Base-by-base conservation (phyloP, 1,140 invertebrate genomes). In the Drosophila ogumai region DNA sequence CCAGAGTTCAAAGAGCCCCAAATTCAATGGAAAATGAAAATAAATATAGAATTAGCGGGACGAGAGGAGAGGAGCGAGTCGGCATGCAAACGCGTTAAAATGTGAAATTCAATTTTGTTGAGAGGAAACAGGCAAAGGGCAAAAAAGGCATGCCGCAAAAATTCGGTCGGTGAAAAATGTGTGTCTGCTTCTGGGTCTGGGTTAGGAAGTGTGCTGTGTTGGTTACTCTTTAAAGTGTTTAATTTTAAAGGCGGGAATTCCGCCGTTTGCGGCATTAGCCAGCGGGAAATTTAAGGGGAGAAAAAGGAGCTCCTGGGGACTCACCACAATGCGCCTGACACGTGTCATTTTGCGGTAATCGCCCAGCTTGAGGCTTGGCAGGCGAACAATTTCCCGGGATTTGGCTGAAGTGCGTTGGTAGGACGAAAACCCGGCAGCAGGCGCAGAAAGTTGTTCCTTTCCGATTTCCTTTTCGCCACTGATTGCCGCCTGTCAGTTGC, bases 271-370 rank as follows among this genome's bases (percentile, higher is more conserved):
- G 59, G 46, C 46, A 28, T 25, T 34, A 17, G 49, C 43, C 31
- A 32, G 49, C 36, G 28, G 56, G 17, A 25, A 46, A 31, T 15
- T 15, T 36, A 38, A n/a, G 6, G 12, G 5, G 12, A 54, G n/a
- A 50, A 28, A 28, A 50, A 34, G 25, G 7, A 32, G 19, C 38
- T 72, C 50, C 31, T 34, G 31, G 54, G 38, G 57, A 77, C 86
- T 90, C 84, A 90, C 86, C 82, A 90, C 86, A 81, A 90, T 90
- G 60, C 86, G 86, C 87, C 86, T 85, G 67, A 90, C 86, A 87
- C 86, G 86, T 90, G 86, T 90, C 86, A 90, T 90, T 87, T 86
- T 90, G 69, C 82, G 86, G 73, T 90, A 90, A 56, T 90, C 79
- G 59, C 75, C 86, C 87, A 87, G 81, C 64, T 88, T 88, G 66